phyloP scores from a whole-genome alignment of 2,888 invertebrate genomes.

The Selenia dentaria region DNA sequence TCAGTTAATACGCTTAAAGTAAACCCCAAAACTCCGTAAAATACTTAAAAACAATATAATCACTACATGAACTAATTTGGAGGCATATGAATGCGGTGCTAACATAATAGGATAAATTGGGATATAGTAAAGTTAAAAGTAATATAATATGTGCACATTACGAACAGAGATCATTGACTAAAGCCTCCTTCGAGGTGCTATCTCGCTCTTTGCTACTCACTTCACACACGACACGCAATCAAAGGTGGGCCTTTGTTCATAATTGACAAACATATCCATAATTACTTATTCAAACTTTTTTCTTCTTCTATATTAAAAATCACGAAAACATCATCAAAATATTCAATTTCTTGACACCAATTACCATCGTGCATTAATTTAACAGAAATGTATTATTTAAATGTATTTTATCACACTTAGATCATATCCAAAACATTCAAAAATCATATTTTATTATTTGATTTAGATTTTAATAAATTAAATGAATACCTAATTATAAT shows the following conservation, averaged over 20 bases:
- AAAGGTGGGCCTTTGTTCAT: constrained; percentile 10
- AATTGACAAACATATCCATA: too few species aligned
- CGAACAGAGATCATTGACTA: constrained; percentile 60
- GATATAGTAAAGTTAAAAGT: constrained; percentile 29
- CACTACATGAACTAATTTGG: constrained; percentile 39
- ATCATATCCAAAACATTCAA: too few species aligned
- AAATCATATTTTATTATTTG: background rate
- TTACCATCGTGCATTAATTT: too few species aligned
- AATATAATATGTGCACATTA: constrained; percentile 47
- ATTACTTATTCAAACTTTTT: too few species aligned
- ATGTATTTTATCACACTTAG: too few species aligned
- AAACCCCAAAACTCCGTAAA: constrained; percentile 64
- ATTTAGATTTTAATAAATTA: background rate
- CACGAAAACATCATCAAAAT: too few species aligned
- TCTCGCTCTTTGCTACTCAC: constrained; percentile 34
- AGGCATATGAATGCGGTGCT: constrained; percentile 40
- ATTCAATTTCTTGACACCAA: too few species aligned
- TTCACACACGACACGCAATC: constrained; percentile 7
- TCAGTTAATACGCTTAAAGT: constrained; percentile 63
- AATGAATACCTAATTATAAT: background rate
- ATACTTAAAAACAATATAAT: constrained; percentile 53
- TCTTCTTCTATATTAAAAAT: too few species aligned
- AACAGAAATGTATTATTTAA: too few species aligned
- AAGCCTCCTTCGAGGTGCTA: constrained; percentile 43
- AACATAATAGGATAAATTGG: constrained; percentile 33